These are phyloP conservation scores for Sorex fumeus DNA, from an alignment of 2,113 vertebrate genomes.

Conservation along the genomic window DNA sequence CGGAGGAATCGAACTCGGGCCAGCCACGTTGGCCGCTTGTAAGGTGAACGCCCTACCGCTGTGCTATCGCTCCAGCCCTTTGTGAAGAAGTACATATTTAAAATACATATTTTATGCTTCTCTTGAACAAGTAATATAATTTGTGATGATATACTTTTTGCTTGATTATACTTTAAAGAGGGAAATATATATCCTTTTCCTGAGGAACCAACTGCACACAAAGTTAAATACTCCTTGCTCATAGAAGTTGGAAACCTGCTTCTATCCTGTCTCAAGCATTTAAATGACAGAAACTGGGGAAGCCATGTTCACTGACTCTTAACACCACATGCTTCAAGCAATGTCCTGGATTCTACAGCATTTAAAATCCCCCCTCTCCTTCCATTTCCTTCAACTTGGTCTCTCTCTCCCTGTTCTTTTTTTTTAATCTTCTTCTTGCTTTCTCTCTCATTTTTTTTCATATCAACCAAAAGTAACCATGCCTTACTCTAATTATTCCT, in stretches of 20 bases:
- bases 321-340: too few species aligned
- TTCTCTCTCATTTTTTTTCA: background rate
- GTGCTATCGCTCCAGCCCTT: too few species aligned
- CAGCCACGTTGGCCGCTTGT: too few species aligned
- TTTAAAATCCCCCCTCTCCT: background rate
- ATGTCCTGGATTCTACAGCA: background rate
- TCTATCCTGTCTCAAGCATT: background rate
- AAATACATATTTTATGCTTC: background rate
- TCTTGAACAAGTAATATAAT: background rate
- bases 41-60: too few species aligned
- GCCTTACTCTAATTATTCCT: background rate
- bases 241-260: background rate
- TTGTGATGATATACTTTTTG: background rate
- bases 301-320: too few species aligned
- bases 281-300: background rate
- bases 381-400: too few species aligned
- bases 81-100: background rate
- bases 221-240: background rate
- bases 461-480: background rate
- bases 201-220: background rate
- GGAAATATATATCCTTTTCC: background rate
- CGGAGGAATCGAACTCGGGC: too few species aligned
- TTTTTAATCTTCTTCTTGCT: accelerated
- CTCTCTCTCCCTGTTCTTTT: accelerated
- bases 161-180: background rate